These are phyloP conservation scores for Lepidocolaptes lacrymiger DNA, from an alignment of 2,797 vertebrate species.

Conservation along the genomic window DNA sequence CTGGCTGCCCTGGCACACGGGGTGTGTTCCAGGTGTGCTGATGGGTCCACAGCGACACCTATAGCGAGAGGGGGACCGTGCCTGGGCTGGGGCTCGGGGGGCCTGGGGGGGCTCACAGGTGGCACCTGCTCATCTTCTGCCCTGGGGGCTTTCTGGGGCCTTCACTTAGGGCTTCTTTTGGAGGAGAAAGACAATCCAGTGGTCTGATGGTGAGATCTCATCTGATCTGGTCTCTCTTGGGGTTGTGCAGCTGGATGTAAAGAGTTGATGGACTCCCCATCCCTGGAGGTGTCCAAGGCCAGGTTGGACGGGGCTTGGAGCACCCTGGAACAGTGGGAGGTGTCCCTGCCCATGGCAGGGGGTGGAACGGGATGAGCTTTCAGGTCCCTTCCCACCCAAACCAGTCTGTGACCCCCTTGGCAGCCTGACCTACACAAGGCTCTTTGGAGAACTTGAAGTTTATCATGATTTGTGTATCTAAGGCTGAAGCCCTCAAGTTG, in stretches of 20 bases:
- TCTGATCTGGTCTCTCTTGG: neutral
- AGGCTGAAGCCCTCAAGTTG: neutral
- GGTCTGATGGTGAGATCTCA: rapidly evolving
- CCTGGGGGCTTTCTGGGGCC: rapidly evolving
- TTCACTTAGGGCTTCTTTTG: rapidly evolving
- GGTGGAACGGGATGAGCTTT: rapidly evolving
- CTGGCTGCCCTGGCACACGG: neutral
- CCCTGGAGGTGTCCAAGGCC: rapidly evolving
- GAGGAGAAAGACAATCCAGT: neutral
- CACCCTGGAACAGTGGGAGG: rapidly evolving
- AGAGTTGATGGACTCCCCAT: neutral
- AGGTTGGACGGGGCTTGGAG: neutral
- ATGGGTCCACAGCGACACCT: conserved; percentile 71
- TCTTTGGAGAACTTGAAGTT: neutral
- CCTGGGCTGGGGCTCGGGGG: neutral
- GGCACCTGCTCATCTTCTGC: neutral
- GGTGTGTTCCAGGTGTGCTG: conserved; percentile 22
- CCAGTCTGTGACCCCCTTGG: rapidly evolving
- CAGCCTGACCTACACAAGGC: neutral
- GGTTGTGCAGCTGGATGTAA: neutral
- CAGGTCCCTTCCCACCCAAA: neutral
- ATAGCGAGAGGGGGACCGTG: neutral
- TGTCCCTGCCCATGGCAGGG: neutral
- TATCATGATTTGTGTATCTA: neutral
- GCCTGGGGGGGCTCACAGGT: neutral